Evolutionary conservation across 2,888 invertebrate species (phyloP), one percentile per base, ranked within the genome.

Genomic region (Parnassius orleans): DNA sequence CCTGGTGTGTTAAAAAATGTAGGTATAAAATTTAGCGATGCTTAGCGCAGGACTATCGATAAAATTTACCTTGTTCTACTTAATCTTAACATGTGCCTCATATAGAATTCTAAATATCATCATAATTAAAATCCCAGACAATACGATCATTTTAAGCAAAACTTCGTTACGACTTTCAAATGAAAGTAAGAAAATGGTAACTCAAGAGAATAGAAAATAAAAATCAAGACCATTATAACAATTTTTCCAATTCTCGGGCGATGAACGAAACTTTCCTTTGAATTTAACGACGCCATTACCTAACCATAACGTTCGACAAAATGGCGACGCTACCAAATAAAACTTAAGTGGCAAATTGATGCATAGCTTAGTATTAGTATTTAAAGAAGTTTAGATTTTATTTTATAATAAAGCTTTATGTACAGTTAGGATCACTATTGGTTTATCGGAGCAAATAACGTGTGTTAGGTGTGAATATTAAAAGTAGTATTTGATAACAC

Each of bases 401-500:
- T 87, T 90, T 90, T 87, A 81, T 87, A 87, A 85, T 66, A 73
- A 83, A 79, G 85, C 87, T 87, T 89, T 84, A 84, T 90, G 90
- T 90, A 90, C 89, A 90, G 90, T 83, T 87, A 89, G 84, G 77
- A 68, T 75, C 81, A 79, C 81, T 76, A 84, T 87, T 86, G 74
- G 76, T 87, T 89, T 83, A 81, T 79, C 75, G 81, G 75, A 78
- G 78, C 81, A 84, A 79, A 78, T 83, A 80, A 77, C 74, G 81
- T 81, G 77, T 84, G 81, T 78, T 86, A 86, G 79, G 78, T 87
- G 84, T 87, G 84, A 86, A 87, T 79, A 81, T 70, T 87, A 87
- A 86, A 81, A 76, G 83, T 90, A 89, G 89, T 88, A 88, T 90
- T 90, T 90, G 87, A 89, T 89, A 90, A 82, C 83, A 86, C 81